Percentiles rank a stretch among this genome's conserved stretches.
phyloP scores from a whole-genome alignment of 2,797 vertebrate species.

The Thunnus albacares region DNA sequence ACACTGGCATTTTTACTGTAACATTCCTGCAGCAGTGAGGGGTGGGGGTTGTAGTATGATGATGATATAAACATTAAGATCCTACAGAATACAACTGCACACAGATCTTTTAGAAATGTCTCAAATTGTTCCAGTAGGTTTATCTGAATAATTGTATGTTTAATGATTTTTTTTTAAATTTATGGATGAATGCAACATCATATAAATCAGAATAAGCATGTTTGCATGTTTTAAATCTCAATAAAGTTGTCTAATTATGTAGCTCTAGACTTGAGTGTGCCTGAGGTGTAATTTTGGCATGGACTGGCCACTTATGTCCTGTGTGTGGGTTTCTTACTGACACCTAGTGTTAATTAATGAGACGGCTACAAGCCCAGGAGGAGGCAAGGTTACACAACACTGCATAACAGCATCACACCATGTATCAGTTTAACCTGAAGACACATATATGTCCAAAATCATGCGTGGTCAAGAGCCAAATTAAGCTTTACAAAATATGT shows the following conservation, averaged over 20 bases:
- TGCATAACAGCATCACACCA: neutral
- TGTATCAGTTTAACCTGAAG: neutral
- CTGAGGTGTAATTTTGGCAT: constrained; percentile 23
- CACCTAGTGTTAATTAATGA: constrained; percentile 86
- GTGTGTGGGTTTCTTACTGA: constrained; percentile 77
- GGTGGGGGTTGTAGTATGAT: neutral
- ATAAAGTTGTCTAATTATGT: neutral
- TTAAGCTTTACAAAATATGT: neutral
- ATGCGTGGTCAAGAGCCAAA: neutral
- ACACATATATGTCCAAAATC: neutral
- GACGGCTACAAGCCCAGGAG: constrained; percentile 35
- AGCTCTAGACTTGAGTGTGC: neutral
- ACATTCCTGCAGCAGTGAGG: neutral
- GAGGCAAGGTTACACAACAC: neutral
- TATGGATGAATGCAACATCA: neutral
- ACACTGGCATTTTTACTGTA: neutral
- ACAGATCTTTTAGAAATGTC: neutral
- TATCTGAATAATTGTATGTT: neutral
- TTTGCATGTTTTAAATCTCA: neutral
- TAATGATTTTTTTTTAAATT: neutral
- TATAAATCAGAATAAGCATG: neutral
- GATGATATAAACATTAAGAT: no score
- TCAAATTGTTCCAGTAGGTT: neutral
- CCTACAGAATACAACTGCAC: neutral
- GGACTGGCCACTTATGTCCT: constrained; percentile 34